Evolutionary conservation across 2,888 invertebrate genomes (phyloP).

Genomic region (Melinopterus prodromus): DNA sequence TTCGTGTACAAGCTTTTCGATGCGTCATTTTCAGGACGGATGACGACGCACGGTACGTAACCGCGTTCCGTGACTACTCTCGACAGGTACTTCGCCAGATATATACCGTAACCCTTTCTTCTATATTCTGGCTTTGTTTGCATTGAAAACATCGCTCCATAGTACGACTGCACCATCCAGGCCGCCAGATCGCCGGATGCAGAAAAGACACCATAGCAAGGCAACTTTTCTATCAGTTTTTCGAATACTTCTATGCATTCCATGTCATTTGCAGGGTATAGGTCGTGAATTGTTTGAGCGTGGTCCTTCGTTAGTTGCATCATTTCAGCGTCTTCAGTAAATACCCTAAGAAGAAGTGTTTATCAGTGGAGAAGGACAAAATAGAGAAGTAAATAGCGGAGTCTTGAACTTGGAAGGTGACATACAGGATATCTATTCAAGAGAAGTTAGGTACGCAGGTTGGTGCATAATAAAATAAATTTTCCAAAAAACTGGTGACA

Average conservation of each 20-base stretch:
- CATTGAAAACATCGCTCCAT: slow-evolving; percentile 93
- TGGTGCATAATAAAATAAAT: too few species aligned
- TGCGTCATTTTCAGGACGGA: slow-evolving; percentile 87
- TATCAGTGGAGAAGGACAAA: too few species aligned
- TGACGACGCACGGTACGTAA: slow-evolving; percentile 87
- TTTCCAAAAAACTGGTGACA: too few species aligned
- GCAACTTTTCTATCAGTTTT: slow-evolving; percentile 78
- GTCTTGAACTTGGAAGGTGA: too few species aligned
- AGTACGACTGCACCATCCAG: slow-evolving; percentile 92
- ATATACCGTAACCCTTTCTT: slow-evolving; percentile 71
- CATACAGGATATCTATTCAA: too few species aligned
- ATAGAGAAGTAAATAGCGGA: too few species aligned
- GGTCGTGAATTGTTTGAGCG: slow-evolving; percentile 83
- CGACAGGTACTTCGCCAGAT: slow-evolving; percentile 70
- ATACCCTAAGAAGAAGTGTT: slow-evolving; percentile 35
- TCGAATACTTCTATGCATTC: slow-evolving; percentile 86
- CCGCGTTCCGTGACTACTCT: slow-evolving; percentile 62
- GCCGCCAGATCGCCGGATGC: slow-evolving; percentile 78
- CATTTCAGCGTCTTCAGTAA: slow-evolving; percentile 72
- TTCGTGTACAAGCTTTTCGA: slow-evolving; percentile 85
- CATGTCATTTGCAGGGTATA: slow-evolving; percentile 89
- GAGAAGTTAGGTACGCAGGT: too few species aligned
- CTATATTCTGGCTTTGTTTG: slow-evolving; percentile 71
- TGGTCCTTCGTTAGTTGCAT: slow-evolving; percentile 79
- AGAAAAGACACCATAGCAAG: slow-evolving; percentile 83